These are phyloP conservation scores for Brassicogethes aeneus DNA, from an alignment of 2,888 invertebrate genomes.

Conservation along the genomic window DNA sequence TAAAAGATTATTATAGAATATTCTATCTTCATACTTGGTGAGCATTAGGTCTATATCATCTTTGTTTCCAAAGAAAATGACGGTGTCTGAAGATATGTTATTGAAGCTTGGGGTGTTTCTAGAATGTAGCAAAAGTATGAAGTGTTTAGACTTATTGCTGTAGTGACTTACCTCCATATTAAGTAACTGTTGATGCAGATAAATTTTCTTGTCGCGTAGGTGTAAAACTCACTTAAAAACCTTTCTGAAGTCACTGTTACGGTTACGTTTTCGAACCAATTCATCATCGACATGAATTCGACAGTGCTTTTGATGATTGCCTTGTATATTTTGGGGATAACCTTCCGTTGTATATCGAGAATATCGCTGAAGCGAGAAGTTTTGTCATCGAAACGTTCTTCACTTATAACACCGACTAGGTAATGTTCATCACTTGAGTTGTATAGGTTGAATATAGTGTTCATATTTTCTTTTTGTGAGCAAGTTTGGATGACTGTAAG, in stretches of 20 bases:
- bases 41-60: constrained; percentile 18
- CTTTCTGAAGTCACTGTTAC: constrained; percentile 28
- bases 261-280: constrained; percentile 32
- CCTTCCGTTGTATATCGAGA: constrained; percentile 23
- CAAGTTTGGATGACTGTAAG: constrained; percentile 30
- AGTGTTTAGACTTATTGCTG: not conserved
- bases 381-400: constrained; percentile 18
- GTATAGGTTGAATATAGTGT: constrained; percentile 29
- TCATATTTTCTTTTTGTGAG: constrained; percentile 26
- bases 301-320: constrained; percentile 28
- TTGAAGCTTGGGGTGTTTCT: constrained; percentile 4
- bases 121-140: constrained; percentile 1
- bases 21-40: constrained; percentile 11
- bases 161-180: not conserved
- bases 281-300: constrained; percentile 25
- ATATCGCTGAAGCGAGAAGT: constrained; percentile 26
- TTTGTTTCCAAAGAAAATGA: constrained; percentile 28
- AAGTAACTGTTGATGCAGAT: constrained; percentile 29
- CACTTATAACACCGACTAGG: constrained; percentile 26
- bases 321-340: constrained; percentile 16
- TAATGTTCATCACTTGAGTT: constrained; percentile 16
- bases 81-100: constrained; percentile 13
- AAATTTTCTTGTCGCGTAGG: constrained; percentile 24
- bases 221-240: constrained; percentile 31
- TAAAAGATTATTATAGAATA: constrained; percentile 10